Percentiles rank a stretch among this genome's conserved stretches.
These are phyloP conservation scores for Amphipoea oculea DNA, from an alignment of 2,888 invertebrate genomes.

Conservation along the genomic window DNA sequence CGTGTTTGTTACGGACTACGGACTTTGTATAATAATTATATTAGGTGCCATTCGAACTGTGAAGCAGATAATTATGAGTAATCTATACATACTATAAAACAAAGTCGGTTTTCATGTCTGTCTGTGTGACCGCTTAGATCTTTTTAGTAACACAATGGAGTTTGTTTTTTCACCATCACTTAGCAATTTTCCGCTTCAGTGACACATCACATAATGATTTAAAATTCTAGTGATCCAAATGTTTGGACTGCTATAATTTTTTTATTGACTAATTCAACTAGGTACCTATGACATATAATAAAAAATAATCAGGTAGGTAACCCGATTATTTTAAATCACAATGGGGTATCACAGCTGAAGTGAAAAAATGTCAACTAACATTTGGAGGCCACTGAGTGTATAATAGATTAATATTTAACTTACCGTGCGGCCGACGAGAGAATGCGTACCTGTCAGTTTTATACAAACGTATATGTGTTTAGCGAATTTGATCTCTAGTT, in stretches of 20 bases:
- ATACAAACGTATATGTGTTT: too few species aligned
- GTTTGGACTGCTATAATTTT: too few species aligned
- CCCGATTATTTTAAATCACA: too few species aligned
- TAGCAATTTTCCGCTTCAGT: background rate
- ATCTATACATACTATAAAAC: background rate
- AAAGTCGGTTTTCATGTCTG: background rate
- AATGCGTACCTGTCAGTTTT: too few species aligned
- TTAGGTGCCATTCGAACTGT: conserved; percentile 14
- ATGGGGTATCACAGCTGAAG: too few species aligned
- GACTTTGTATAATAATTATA: conserved; percentile 10
- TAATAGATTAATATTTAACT: background rate
- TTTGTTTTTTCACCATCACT: background rate
- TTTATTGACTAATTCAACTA: too few species aligned
- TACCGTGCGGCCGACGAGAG: background rate
- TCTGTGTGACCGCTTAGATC: background rate
- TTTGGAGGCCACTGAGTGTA: background rate
- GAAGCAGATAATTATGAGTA: conserved; percentile 34
- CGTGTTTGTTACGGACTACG: conserved; percentile 21
- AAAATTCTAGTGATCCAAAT: too few species aligned
- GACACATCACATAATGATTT: background rate
- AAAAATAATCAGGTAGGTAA: too few species aligned
- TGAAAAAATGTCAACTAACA: too few species aligned
- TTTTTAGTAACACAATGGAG: background rate
- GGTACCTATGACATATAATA: too few species aligned
- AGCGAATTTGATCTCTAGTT: too few species aligned